phyloP scores from a whole-genome alignment of 1,140 invertebrate species.

The Trichonephila clavipes region DNA sequence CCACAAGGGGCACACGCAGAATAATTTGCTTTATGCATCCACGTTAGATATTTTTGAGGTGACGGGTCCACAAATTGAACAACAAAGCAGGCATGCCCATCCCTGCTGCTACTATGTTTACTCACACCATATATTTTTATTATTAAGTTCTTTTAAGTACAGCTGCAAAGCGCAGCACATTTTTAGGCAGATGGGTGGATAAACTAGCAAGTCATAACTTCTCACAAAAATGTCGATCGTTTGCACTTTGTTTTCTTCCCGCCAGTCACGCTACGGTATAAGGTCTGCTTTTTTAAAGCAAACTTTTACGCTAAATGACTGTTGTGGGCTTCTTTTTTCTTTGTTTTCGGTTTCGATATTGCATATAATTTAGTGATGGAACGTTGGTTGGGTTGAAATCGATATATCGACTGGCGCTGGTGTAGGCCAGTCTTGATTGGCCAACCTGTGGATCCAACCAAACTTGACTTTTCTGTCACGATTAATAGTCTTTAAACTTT shows the following conservation, averaged over 20 bases:
- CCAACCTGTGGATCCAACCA: constrained; percentile 30
- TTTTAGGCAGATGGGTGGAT: not conserved
- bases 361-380: constrained; percentile 63
- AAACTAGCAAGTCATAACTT: not conserved
- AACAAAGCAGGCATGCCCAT: not conserved
- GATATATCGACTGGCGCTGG: constrained; percentile 46
- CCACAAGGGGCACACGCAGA: not conserved
- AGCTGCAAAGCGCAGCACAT: not conserved
- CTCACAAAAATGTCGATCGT: constrained; percentile 1
- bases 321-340: constrained; percentile 15
- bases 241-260: not conserved
- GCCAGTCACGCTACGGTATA: not conserved
- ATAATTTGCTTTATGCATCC: not conserved
- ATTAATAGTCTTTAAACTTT: constrained; percentile 9
- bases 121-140: not conserved
- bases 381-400: constrained; percentile 11
- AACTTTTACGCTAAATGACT: constrained; percentile 13
- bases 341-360: constrained; percentile 34
- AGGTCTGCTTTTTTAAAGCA: not conserved
- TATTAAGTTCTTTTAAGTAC: not conserved
- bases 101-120: not conserved
- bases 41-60: not conserved
- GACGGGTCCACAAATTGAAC: constrained; percentile 27
- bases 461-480: constrained; percentile 13
- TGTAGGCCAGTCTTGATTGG: not conserved